A percentile compares a stretch with the other conserved stretches of the same genome.
Evolutionary conservation across 2,797 vertebrate genomes (phyloP).

Genomic region (Lutjanus campechanus): DNA sequence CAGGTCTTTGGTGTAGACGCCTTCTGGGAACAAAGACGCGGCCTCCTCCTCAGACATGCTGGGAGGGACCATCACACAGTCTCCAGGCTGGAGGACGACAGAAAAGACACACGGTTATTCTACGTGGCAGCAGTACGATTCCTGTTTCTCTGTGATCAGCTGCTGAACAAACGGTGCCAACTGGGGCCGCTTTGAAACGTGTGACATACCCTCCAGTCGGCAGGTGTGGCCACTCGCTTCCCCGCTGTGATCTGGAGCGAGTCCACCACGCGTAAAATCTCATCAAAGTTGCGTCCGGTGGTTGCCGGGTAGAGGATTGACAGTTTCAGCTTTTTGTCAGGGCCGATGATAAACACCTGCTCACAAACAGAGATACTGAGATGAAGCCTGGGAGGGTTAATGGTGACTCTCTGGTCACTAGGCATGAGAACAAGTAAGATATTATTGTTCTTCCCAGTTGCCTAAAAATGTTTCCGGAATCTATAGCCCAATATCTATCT

Average conservation of each 20-base stretch:
- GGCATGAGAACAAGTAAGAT: background rate
- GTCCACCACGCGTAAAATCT: constrained; percentile 93
- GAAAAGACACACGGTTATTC: background rate
- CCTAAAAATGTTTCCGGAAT: no score
- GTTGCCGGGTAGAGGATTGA: constrained; percentile 95
- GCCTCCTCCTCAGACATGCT: constrained; percentile 91
- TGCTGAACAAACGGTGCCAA: background rate
- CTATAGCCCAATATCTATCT: no score
- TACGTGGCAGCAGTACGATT: background rate
- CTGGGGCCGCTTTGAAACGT: background rate
- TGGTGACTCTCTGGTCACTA: background rate
- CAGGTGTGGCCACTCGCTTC: constrained; percentile 91
- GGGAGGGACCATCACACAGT: constrained; percentile 92
- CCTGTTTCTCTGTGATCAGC: constrained; percentile 3
- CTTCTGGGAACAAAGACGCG: constrained; percentile 88
- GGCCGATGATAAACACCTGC: constrained; percentile 94
- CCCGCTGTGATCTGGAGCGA: constrained; percentile 92
- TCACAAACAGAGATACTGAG: background rate
- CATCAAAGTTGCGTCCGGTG: constrained; percentile 95
- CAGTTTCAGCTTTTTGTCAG: constrained; percentile 94
- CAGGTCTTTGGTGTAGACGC: constrained; percentile 91
- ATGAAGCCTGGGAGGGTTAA: background rate
- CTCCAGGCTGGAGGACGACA: constrained; percentile 84
- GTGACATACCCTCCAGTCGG: constrained; percentile 91
- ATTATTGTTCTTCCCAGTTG: no score